A percentile compares a stretch with the other conserved stretches of the same genome.
Evolutionary conservation across 2,113 vertebrate species (phyloP).

Genomic region (Scopus umbretta): DNA sequence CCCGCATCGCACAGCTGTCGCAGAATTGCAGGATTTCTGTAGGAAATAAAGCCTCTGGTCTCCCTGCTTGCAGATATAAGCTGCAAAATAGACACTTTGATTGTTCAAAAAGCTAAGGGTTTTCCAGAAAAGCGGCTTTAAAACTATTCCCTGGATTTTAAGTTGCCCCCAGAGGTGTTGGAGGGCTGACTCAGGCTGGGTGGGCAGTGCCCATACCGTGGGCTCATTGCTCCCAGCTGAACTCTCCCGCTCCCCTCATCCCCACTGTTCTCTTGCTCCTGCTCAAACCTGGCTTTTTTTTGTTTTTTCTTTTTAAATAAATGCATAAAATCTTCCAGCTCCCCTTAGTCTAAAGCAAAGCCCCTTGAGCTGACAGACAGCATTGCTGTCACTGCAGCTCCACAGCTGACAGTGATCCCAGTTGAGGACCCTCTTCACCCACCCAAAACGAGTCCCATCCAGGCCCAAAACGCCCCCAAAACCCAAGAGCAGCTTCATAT

Average conservation of each 20-base stretch:
- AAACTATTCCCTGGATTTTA: neutral
- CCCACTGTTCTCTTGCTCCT: neutral
- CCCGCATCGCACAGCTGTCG: accelerated
- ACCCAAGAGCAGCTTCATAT: neutral
- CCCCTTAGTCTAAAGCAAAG: neutral
- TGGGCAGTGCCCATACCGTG: neutral
- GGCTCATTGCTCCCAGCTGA: neutral
- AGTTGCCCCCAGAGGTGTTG: too few relatives aligned
- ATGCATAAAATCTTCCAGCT: neutral
- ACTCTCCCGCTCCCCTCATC: neutral
- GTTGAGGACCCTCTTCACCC: neutral
- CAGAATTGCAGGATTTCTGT: accelerated
- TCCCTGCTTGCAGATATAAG: neutral
- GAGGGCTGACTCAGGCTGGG: neutral
- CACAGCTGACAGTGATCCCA: neutral
- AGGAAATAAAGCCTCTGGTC: neutral
- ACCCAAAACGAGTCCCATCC: neutral
- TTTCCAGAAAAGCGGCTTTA: neutral
- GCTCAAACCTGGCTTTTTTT: neutral
- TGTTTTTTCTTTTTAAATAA: too few relatives aligned
- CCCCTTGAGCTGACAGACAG: neutral
- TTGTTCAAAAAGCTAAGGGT: neutral
- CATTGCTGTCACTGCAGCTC: neutral
- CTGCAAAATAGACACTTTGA: neutral
- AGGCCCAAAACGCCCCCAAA: neutral